Evolutionary conservation across 2,888 invertebrate genomes (phyloP).

Genomic region (Hedychridium roseum): DNA sequence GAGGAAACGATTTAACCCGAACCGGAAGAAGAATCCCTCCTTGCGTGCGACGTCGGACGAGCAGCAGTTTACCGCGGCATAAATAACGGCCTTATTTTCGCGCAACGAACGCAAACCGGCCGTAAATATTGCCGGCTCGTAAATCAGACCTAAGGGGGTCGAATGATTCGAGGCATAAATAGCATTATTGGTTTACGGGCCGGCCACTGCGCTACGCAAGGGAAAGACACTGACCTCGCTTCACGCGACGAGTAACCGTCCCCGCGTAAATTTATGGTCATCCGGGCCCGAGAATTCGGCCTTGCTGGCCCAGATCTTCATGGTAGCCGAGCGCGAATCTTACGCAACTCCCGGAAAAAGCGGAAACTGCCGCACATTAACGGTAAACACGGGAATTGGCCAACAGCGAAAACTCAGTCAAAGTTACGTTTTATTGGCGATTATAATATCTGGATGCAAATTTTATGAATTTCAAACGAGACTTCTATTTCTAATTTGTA

Average conservation of each 20-base stretch:
- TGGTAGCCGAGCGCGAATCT: slow-evolving; percentile 13
- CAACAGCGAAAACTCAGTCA: too few species aligned
- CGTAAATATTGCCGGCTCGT: slow-evolving; percentile 48
- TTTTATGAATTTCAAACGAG: too few species aligned
- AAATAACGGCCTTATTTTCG: slow-evolving; percentile 54
- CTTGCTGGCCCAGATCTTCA: slow-evolving; percentile 20
- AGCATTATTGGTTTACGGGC: slow-evolving; percentile 59
- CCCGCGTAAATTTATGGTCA: slow-evolving; percentile 21
- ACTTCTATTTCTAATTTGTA: too few species aligned
- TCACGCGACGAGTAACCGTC: slow-evolving; percentile 5
- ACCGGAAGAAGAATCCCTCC: too few species aligned
- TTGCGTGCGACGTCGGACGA: slow-evolving; percentile 3
- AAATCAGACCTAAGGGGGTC: slow-evolving; percentile 52
- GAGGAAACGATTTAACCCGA: neutral
- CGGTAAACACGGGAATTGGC: too few species aligned
- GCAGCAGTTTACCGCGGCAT: slow-evolving; percentile 32
- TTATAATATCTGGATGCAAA: too few species aligned
- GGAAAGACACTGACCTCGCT: slow-evolving; percentile 3
- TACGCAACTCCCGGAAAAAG: too few species aligned
- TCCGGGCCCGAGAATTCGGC: slow-evolving; percentile 25
- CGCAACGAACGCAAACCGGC: slow-evolving; percentile 32
- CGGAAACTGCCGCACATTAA: too few species aligned
- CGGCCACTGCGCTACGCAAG: neutral
- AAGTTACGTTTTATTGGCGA: too few species aligned
- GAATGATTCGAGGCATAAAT: slow-evolving; percentile 59